Evolutionary conservation across 2,113 vertebrate species (phyloP), one percentile per base, ranked within the genome.

Genomic region (Opisthocomus hoazin): DNA sequence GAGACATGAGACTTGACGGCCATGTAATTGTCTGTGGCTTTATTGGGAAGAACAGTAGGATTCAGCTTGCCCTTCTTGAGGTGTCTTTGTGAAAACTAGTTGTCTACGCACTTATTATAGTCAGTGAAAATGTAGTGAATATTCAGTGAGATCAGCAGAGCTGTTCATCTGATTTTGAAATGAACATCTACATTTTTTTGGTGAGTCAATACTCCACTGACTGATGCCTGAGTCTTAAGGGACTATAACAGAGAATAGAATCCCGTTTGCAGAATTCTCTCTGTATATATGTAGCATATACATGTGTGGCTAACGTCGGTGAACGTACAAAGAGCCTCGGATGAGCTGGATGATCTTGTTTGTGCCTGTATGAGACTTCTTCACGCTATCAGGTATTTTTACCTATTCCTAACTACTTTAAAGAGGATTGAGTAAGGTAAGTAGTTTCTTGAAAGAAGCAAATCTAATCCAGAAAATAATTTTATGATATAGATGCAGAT

Each of bases 271-370:
- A 50, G 53, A 79, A 71, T 54, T 54, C 36, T 41, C 12, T 34
- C 41, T 48, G 23, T 83, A 6, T 26, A 20, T 11, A 1, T 43
- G 16, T 58, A 73, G 45, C 7, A 21, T 41, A 46, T 41, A 34
- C 1, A 1, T 34, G 1, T 58, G 36, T 57, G 6, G 7, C 8
- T 65, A 53, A 22, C 18, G n/a, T 0, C 16, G 2, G 5, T 15
- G 37, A 23, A 39, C 2, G 2, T 32, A 26, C 10, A 22, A 16
- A 86, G 46, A 66, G 46, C 12, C 23, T 79, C 45, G 48, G 41
- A 43, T 61, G 27, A 66, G 7, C 17, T 17, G 29, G 30, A 76
- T 71, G 20, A 3, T 75, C 10, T 63, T 79, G 6, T n/a, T 78
- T 43, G n/a, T 56, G 15, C 11, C 30, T 70, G 32, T 32, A 16